Evolutionary conservation across 2,113 vertebrate genomes (phyloP).

Genomic region (Neodon shergylaensis): DNA sequence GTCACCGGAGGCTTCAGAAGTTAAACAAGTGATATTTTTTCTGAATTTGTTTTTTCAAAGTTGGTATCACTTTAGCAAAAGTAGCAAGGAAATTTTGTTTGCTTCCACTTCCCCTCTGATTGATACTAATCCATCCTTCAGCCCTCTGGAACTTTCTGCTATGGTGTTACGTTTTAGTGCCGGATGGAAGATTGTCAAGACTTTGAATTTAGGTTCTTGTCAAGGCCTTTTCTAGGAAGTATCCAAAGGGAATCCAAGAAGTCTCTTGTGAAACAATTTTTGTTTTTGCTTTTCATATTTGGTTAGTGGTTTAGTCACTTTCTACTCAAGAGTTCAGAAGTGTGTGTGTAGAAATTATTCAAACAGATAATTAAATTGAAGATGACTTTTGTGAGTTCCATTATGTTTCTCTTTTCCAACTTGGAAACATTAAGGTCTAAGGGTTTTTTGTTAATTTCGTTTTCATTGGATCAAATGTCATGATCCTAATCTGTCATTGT

Average conservation of each 20-base stretch:
- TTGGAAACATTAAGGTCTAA: constrained; percentile 15
- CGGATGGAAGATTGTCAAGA: background rate
- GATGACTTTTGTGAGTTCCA: background rate
- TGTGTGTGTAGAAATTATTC: background rate
- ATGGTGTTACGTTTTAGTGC: background rate
- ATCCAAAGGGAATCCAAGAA: constrained; percentile 1
- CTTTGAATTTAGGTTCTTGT: background rate
- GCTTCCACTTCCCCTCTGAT: background rate
- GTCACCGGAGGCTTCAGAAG: constrained; percentile 1
- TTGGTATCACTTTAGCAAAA: constrained; percentile 24
- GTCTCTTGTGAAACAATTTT: background rate
- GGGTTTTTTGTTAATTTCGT: constrained; percentile 40
- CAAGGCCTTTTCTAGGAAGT: constrained; percentile 33
- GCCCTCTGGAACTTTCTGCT: background rate
- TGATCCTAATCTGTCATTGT: constrained; percentile 37
- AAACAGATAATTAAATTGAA: constrained; percentile 41
- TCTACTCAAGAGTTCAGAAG: background rate
- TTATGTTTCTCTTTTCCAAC: background rate
- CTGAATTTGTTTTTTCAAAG: constrained; percentile 12
- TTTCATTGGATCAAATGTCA: constrained; percentile 42
- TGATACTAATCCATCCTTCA: background rate
- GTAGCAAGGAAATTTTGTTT: constrained; percentile 16
- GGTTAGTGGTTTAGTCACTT: constrained; percentile 23
- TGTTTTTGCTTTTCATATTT: background rate
- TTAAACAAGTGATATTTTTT: background rate